Evolutionary conservation across 2,888 invertebrate species (phyloP).

Genomic region (Synergus itoensis): DNA sequence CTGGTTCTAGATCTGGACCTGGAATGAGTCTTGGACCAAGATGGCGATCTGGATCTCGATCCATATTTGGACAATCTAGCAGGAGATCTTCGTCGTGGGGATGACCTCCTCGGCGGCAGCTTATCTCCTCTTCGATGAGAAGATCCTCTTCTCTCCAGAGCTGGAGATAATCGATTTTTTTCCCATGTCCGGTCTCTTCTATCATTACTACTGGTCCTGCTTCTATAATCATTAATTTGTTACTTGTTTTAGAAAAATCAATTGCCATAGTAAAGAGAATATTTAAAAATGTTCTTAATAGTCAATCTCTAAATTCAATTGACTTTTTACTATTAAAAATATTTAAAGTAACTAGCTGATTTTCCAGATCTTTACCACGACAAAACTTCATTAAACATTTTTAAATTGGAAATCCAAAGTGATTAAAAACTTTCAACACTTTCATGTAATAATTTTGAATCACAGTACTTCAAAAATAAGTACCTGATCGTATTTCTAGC

Average conservation of each 20-base stretch:
- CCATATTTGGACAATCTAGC: conserved; percentile 61
- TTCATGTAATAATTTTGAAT: background rate
- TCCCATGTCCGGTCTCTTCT: conserved; percentile 67
- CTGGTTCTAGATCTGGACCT: conserved; percentile 77
- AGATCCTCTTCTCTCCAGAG: conserved; percentile 60
- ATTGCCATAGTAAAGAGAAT: background rate
- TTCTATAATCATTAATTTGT: conserved; percentile 34
- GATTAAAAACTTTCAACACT: background rate
- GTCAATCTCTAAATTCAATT: background rate
- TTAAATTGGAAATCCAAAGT: background rate
- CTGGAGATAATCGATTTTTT: conserved; percentile 64
- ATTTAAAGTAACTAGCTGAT: background rate
- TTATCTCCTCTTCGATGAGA: conserved; percentile 51
- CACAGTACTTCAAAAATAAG: conserved; percentile 30
- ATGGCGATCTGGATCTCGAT: conserved; percentile 64
- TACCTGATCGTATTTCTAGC: conserved; percentile 52
- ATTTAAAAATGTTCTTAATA: background rate
- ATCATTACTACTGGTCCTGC: conserved; percentile 54
- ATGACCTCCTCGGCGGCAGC: conserved; percentile 52
- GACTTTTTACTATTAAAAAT: background rate
- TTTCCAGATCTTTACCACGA: background rate
- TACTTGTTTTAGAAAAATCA: background rate
- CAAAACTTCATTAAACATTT: background rate
- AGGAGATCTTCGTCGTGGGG: conserved; percentile 53
- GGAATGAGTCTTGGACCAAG: conserved; percentile 64